Conservation (phyloP, 2,888 invertebrate genomes). For the Resseliella maxima region DNA sequence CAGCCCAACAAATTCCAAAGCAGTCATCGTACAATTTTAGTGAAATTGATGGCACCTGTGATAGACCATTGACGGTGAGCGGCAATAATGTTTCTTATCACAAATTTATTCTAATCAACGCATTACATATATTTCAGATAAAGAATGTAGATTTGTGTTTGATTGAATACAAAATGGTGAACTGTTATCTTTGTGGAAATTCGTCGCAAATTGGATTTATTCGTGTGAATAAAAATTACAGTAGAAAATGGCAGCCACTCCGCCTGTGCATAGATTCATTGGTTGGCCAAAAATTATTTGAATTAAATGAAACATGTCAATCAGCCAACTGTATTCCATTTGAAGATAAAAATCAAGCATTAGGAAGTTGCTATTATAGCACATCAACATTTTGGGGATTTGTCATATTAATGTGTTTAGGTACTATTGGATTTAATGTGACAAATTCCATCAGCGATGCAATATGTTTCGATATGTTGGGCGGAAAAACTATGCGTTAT, state of each 20-base stretch:
- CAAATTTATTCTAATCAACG: not conserved
- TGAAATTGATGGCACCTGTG: constrained; percentile 18
- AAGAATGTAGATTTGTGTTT: constrained; percentile 24
- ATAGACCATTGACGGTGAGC: not conserved
- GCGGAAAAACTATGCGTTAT: constrained; percentile 77
- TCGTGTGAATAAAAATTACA: not conserved
- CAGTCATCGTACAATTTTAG: constrained; percentile 60
- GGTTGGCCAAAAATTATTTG: not conserved
- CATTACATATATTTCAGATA: not conserved
- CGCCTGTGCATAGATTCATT: not conserved
- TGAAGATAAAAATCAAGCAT: not conserved
- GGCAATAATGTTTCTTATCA: not conserved
- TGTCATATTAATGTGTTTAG: constrained; percentile 77
- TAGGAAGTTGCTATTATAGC: constrained; percentile 68
- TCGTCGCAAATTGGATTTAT: not conserved
- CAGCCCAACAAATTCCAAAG: not conserved
- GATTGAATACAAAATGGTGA: not conserved
- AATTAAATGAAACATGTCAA: not conserved
- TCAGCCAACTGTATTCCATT: not conserved
- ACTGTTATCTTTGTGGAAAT: constrained; percentile 1
- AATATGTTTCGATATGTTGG: constrained; percentile 88
- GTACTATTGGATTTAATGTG: constrained; percentile 85
- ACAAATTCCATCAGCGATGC: constrained; percentile 89
- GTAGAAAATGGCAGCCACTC: not conserved
- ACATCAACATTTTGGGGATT: constrained; percentile 79